Percentiles rank a stretch among this genome's conserved stretches.
These are phyloP conservation scores for Coregonus ussuriensis DNA, from an alignment of 2,797 vertebrate species.

Conservation along the genomic window DNA sequence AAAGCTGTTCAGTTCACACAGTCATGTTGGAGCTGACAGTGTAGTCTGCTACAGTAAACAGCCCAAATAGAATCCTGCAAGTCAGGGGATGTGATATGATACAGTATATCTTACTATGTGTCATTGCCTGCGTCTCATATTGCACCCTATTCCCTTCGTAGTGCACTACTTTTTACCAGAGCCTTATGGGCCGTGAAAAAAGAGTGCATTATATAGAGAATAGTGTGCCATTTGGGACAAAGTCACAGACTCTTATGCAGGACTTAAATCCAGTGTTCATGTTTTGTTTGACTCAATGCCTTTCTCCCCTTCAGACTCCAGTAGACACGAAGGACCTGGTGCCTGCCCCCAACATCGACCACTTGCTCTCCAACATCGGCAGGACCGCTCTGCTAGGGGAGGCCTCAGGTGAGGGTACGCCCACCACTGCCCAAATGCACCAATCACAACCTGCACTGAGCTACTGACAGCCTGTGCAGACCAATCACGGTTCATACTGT, in stretches of 20 bases:
- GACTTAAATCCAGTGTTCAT: no score
- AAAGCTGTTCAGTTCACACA: neutral
- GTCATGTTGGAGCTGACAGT: neutral
- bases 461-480: constrained; percentile 9
- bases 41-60: neutral
- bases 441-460: neutral
- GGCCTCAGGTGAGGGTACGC: constrained; percentile 84
- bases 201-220: neutral
- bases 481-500: constrained; percentile 4
- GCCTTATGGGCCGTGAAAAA: neutral
- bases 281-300: no score
- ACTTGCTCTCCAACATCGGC: constrained; percentile 96
- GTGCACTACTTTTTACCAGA: neutral
- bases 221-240: neutral
- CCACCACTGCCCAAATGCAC: neutral
- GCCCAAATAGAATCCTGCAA: neutral
- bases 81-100: neutral
- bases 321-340: constrained; percentile 92
- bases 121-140: neutral
- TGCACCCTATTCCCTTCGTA: neutral
- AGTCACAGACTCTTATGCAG: neutral
- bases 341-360: constrained; percentile 95
- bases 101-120: neutral
- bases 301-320: constrained; percentile 80
- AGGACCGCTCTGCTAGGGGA: constrained; percentile 86